Percentiles rank a stretch among this genome's conserved stretches.
Evolutionary conservation across 1,140 invertebrate species (phyloP).

Genomic region (Oryctes rhinoceros): DNA sequence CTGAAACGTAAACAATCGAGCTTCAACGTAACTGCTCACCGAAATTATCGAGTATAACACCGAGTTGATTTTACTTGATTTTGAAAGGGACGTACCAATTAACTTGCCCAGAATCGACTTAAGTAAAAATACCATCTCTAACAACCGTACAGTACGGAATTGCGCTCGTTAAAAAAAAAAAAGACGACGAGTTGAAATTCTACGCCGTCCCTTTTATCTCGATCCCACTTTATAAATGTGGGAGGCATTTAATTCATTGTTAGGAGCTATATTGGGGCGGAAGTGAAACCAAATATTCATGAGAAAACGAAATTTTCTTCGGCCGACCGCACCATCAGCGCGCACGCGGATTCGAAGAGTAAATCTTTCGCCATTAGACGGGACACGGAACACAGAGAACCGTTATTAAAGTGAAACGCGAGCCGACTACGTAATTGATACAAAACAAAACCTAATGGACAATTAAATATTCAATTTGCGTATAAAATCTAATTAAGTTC

Average conservation of each 20-base stretch:
- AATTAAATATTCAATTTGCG: constrained; percentile 38
- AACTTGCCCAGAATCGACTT: no score
- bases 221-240: background rate
- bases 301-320: constrained; percentile 33
- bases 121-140: no score
- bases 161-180: background rate
- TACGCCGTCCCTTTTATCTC: background rate
- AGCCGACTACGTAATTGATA: constrained; percentile 34
- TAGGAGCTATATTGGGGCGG: background rate
- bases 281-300: constrained; percentile 33
- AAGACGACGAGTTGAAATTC: background rate
- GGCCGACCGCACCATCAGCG: constrained; percentile 11
- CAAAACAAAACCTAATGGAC: constrained; percentile 37
- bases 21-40: no score
- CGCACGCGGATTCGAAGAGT: background rate
- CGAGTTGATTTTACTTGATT: no score
- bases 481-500: constrained; percentile 37
- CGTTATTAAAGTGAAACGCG: constrained; percentile 36
- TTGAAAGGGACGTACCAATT: no score
- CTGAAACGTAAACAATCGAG: no score
- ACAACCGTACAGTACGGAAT: background rate
- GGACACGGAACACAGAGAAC: background rate
- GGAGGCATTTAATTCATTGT: constrained; percentile 33
- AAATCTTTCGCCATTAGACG: constrained; percentile 26
- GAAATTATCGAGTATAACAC: no score